Evolutionary conservation across 2,888 invertebrate genomes (phyloP).

Genomic region (Stratiomys singularior): DNA sequence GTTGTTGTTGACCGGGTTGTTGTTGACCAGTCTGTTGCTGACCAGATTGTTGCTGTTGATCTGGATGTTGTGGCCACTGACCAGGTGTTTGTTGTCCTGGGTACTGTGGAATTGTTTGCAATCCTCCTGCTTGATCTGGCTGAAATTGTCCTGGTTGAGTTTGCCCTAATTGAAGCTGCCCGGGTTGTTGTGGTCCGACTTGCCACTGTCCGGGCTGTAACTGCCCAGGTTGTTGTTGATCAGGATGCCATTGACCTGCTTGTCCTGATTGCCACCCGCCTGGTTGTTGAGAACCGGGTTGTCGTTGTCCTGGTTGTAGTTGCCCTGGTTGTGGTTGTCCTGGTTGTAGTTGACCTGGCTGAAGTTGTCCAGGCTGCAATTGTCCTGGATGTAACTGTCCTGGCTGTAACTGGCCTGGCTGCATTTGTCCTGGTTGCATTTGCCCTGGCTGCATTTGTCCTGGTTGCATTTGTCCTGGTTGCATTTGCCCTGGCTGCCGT

Average conservation of each 20-base stretch:
- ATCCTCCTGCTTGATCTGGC: not conserved
- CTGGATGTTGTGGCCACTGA: not conserved
- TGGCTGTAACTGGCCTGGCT: not conserved
- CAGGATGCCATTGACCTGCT: not conserved
- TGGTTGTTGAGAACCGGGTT: not conserved
- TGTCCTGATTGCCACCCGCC: not conserved
- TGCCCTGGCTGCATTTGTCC: not conserved
- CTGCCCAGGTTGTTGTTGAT: not conserved
- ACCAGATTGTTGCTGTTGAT: not conserved
- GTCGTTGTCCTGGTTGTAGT: not conserved
- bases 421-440: not conserved
- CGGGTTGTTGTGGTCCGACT: constrained; percentile 1
- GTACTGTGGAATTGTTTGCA: not conserved
- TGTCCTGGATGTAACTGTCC: not conserved
- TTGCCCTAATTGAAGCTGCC: not conserved
- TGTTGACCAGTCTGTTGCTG: constrained; percentile 5
- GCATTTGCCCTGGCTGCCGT: not conserved
- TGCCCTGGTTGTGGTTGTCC: not conserved
- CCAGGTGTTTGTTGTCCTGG: constrained; percentile 5
- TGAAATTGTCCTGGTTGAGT: not conserved
- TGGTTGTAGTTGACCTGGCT: constrained; percentile 7
- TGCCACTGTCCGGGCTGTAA: not conserved
- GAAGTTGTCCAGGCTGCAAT: not conserved
- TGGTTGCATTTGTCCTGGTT: not conserved
- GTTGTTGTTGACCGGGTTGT: not conserved